phyloP scores from a whole-genome alignment of 64 coral and sea anemone genomes.

The Montipora efflorescens region DNA sequence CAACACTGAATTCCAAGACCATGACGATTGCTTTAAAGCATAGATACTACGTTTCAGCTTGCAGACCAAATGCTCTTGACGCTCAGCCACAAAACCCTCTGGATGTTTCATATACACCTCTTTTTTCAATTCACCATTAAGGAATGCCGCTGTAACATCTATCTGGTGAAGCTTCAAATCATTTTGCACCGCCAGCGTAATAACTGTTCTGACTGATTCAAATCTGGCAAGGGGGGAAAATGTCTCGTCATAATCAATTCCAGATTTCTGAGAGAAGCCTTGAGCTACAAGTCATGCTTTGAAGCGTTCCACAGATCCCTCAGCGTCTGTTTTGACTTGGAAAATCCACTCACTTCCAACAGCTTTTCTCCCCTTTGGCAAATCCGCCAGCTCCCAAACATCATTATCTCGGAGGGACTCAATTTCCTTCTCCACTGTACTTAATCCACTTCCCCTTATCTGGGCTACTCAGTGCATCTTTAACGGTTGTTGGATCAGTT shows the following conservation, averaged over 20 bases:
- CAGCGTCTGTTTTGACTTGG: slow-evolving; percentile 28
- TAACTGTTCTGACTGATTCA: slow-evolving; percentile 71
- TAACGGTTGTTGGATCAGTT: slow-evolving; percentile 8
- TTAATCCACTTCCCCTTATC: background rate
- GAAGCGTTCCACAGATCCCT: background rate
- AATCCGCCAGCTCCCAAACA: slow-evolving; percentile 11
- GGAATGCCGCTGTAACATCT: slow-evolving; percentile 72
- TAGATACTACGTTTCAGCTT: slow-evolving; percentile 46
- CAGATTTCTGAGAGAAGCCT: slow-evolving; percentile 48
- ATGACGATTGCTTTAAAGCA: slow-evolving; percentile 37
- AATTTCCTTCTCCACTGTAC: slow-evolving; percentile 9
- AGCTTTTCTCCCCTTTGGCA: slow-evolving; percentile 38
- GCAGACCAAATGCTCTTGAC: slow-evolving; percentile 49
- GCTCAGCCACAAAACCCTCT: slow-evolving; percentile 41
- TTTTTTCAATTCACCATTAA: slow-evolving; percentile 72
- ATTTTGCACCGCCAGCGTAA: slow-evolving; percentile 55
- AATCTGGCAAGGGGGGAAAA: slow-evolving; percentile 56
- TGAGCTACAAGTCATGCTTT: slow-evolving; percentile 61
- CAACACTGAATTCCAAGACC: slow-evolving; percentile 60
- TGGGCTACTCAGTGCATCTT: background rate
- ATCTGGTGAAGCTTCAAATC: slow-evolving; percentile 65
- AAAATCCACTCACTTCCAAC: slow-evolving; percentile 59
- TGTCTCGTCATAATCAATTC: slow-evolving; percentile 61
- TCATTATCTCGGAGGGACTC: background rate
- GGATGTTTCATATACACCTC: slow-evolving; percentile 76